phyloP scores from a whole-genome alignment of 2,113 vertebrate genomes.

The Paracanthobrama guichenoti region DNA sequence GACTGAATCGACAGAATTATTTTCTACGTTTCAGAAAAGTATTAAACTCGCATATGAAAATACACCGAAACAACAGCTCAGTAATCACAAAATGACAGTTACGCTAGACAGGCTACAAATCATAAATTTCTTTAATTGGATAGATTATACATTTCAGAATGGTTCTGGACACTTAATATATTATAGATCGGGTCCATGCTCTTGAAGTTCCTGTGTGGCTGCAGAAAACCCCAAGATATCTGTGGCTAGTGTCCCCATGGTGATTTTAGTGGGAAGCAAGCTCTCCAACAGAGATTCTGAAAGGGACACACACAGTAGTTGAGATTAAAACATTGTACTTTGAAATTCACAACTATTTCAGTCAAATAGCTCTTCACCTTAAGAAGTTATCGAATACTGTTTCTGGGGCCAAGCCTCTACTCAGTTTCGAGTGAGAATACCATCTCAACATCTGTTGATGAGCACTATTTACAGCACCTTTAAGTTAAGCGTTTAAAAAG shows the following conservation, averaged over 20 bases:
- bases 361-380: not conserved
- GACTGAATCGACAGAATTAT: not conserved
- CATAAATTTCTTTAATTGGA: not conserved
- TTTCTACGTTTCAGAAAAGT: not conserved
- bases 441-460: not conserved
- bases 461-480: not conserved
- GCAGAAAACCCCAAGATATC: conserved; percentile 82
- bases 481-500: not conserved
- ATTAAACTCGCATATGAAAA: not conserved
- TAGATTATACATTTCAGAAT: not conserved
- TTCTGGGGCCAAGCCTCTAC: not conserved
- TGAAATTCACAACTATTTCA: not conserved
- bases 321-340: conserved; percentile 7
- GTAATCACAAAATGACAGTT: not conserved
- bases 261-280: conserved; percentile 84
- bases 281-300: conserved; percentile 70
- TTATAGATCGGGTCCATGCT: not conserved
- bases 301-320: conserved; percentile 51
- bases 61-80: not conserved
- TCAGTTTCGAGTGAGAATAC: not conserved
- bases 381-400: not conserved
- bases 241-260: conserved; percentile 76
- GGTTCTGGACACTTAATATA: not conserved
- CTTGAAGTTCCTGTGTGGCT: conserved; percentile 19
- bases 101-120: not conserved